Conservation (phyloP, 2,888 invertebrate genomes). For the Pterostichus niger region DNA sequence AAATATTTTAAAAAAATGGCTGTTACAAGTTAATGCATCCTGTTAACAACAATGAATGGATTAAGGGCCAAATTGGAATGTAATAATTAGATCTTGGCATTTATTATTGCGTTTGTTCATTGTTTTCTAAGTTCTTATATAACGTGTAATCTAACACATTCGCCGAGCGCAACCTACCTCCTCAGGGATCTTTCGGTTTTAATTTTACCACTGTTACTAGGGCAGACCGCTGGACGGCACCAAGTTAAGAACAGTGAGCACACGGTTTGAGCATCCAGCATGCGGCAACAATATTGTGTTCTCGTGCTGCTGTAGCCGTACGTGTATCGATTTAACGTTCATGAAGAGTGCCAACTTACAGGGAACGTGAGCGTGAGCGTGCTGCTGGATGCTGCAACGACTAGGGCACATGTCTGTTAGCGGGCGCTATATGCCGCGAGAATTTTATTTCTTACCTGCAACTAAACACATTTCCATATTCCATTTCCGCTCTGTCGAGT, state of each 20-base stretch:
- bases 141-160: conserved; percentile 50
- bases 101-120: background rate
- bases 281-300: conserved; percentile 28
- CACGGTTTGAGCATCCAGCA: conserved; percentile 19
- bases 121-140: conserved; percentile 6
- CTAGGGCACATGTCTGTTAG: conserved; percentile 12
- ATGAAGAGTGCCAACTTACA: conserved; percentile 59
- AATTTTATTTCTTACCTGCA: conserved; percentile 65
- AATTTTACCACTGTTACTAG: conserved; percentile 19
- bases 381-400: background rate
- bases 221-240: background rate
- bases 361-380: conserved; percentile 14
- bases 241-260: background rate
- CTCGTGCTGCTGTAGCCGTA: conserved; percentile 28
- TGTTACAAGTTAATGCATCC: background rate
- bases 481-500: conserved; percentile 58
- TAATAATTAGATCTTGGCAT: background rate
- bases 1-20: no score
- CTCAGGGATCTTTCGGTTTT: conserved; percentile 55
- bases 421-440: conserved; percentile 38
- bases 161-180: conserved; percentile 38
- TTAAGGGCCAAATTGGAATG: background rate
- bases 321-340: conserved; percentile 65
- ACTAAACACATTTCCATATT: conserved; percentile 65
- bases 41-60: background rate